These are phyloP conservation scores for Gryon sp. DNA, from an alignment of 1,140 invertebrate genomes.

Conservation along the genomic window DNA sequence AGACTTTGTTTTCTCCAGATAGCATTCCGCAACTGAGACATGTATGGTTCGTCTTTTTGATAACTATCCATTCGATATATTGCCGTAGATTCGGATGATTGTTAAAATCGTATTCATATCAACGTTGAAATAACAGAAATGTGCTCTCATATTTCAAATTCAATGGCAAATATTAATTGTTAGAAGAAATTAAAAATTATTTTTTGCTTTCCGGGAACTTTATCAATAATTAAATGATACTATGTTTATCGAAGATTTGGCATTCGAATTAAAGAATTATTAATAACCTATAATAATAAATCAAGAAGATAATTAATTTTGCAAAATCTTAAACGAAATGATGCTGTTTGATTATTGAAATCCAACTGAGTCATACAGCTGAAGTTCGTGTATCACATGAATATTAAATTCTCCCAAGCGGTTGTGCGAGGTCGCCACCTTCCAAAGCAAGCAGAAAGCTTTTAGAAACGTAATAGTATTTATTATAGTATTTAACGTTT, in stretches of 20 bases:
- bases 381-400: slow-evolving; percentile 30
- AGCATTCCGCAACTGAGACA: slow-evolving; percentile 64
- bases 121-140: slow-evolving; percentile 32
- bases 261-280: too few species aligned
- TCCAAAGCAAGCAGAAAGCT: too few species aligned
- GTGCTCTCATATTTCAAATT: slow-evolving; percentile 18
- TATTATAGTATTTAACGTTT: too few species aligned
- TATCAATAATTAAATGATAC: too few species aligned
- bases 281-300: too few species aligned
- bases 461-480: too few species aligned
- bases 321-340: slow-evolving; percentile 13
- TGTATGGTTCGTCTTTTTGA: slow-evolving; percentile 64
- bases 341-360: slow-evolving; percentile 41
- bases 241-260: too few species aligned
- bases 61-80: slow-evolving; percentile 61
- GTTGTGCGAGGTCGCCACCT: slow-evolving; percentile 32
- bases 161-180: slow-evolving; percentile 9
- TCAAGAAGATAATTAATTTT: slow-evolving; percentile 17
- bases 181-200: too few species aligned
- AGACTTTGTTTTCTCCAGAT: slow-evolving; percentile 69
- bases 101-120: slow-evolving; percentile 51
- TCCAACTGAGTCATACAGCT: slow-evolving; percentile 24
- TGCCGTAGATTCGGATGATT: slow-evolving; percentile 39
- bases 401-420: slow-evolving; percentile 33
- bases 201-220: too few species aligned